Evolutionary conservation across 2,113 vertebrate genomes (phyloP).

Genomic region (human): DNA sequence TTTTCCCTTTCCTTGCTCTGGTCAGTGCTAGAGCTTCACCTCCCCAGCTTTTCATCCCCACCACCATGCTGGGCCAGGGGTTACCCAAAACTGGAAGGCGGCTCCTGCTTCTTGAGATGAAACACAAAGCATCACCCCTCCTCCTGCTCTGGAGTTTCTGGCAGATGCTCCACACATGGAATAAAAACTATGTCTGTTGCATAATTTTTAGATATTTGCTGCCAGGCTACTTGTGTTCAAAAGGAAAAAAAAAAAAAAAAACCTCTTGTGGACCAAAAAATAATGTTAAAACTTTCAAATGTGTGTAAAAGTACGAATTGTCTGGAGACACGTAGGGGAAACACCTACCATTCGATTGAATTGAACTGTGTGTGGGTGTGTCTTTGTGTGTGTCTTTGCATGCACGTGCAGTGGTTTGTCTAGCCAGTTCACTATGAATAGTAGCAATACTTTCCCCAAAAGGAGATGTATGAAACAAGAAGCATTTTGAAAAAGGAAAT

Average conservation of each 20-base stretch:
- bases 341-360: not conserved
- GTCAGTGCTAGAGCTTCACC: not conserved
- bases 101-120: not conserved
- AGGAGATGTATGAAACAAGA: not conserved
- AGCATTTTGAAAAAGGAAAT: not conserved
- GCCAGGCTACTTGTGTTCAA: not conserved
- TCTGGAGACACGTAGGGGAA: not conserved
- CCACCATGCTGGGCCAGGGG: not conserved
- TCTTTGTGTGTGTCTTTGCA: not conserved
- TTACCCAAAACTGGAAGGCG: not conserved
- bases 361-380: not conserved
- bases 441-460: not conserved
- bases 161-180: not conserved
- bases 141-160: not conserved
- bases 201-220: not conserved
- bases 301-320: not conserved
- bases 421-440: not conserved
- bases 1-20: not conserved
- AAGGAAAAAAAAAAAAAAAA: not conserved
- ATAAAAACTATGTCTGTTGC: not conserved
- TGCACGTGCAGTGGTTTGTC: not conserved
- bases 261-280: not conserved
- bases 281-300: not conserved
- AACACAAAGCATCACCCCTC: not conserved
- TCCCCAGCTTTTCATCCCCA: not conserved